These are phyloP conservation scores for Saccopteryx leptura DNA, from an alignment of 2,113 vertebrate species.

Conservation along the genomic window DNA sequence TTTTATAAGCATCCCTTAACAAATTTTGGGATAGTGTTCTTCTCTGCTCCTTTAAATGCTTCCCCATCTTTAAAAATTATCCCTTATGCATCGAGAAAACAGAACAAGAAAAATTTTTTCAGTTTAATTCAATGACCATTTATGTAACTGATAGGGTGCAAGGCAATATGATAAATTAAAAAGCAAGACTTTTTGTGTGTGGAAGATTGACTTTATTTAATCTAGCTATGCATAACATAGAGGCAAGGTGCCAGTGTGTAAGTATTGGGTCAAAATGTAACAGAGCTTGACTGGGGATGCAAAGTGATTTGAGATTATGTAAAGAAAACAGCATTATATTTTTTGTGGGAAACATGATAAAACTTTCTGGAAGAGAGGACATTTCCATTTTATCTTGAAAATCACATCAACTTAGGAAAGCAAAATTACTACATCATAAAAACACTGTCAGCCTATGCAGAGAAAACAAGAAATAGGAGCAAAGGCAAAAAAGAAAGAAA, in stretches of 20 bases:
- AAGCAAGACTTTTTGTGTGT: neutral
- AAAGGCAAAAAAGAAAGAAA: neutral
- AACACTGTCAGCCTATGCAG: neutral
- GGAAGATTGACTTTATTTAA: neutral
- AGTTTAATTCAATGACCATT: neutral
- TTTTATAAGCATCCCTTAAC: neutral
- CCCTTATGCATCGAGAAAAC: neutral
- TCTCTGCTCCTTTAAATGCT: neutral
- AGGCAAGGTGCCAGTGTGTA: neutral
- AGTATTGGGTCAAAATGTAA: neutral
- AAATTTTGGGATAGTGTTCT: neutral
- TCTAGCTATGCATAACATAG: neutral
- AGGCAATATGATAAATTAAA: neutral
- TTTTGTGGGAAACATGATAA: neutral
- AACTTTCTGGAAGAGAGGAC: neutral
- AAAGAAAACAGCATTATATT: neutral
- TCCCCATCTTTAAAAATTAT: neutral
- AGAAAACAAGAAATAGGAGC: neutral
- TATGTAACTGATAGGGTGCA: neutral
- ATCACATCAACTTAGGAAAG: neutral
- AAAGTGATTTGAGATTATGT: neutral
- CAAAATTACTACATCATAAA: neutral
- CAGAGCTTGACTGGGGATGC: neutral
- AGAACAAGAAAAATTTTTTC: neutral
- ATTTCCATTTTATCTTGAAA: constrained; percentile 19